A percentile compares a stretch with the other conserved stretches of the same genome.
Evolutionary conservation across 2,113 vertebrate species (phyloP).

Genomic region (Cichladusa arquata): DNA sequence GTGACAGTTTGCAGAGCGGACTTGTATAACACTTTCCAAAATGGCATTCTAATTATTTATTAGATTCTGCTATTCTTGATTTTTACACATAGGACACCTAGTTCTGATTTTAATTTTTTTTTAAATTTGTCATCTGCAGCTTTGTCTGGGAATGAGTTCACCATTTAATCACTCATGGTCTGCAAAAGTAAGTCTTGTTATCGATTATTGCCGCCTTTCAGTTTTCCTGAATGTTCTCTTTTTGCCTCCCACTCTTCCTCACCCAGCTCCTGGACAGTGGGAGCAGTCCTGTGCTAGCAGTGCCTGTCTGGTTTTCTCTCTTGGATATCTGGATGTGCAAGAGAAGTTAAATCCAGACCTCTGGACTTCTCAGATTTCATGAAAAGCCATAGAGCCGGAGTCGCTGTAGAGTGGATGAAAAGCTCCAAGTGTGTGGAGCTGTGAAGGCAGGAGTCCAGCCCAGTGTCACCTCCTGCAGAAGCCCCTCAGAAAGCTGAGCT

Average conservation of each 20-base stretch:
- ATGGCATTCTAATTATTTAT: neutral
- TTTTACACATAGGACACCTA: neutral
- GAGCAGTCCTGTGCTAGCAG: neutral
- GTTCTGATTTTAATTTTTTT: neutral
- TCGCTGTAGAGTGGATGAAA: neutral
- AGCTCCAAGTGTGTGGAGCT: neutral
- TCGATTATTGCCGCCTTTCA: neutral
- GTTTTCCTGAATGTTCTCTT: neutral
- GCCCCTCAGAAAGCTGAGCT: neutral
- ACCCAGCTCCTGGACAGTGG: neutral
- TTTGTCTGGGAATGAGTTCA: neutral
- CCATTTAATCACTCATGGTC: neutral
- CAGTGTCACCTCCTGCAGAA: neutral
- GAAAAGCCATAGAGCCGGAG: fast-evolving
- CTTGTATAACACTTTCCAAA: neutral
- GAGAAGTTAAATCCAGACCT: neutral
- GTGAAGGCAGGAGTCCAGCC: neutral
- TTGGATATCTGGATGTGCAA: neutral
- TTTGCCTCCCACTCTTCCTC: neutral
- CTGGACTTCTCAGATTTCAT: neutral
- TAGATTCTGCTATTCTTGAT: neutral
- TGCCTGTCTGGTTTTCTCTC: neutral
- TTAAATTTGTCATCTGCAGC: neutral
- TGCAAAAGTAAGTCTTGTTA: neutral
- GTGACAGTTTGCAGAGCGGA: neutral